These are phyloP conservation scores for Pelmatolapia mariae DNA, from an alignment of 2,113 vertebrate species.

Conservation along the genomic window DNA sequence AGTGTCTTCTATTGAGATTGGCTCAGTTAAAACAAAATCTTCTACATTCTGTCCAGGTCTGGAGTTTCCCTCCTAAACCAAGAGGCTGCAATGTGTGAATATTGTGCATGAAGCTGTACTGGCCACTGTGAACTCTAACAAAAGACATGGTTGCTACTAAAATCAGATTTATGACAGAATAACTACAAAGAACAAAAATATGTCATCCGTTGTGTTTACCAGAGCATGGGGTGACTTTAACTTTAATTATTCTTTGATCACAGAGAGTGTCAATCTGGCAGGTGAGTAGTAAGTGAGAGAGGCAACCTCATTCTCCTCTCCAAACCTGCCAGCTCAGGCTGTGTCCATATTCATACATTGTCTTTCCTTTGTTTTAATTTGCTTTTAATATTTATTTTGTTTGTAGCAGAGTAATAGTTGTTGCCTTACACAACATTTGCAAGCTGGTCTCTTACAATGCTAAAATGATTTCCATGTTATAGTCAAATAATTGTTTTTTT, in stretches of 20 bases:
- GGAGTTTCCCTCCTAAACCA: not conserved
- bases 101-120: constrained; percentile 10
- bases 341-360: constrained; percentile 37
- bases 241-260: constrained; percentile 76
- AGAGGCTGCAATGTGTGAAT: constrained; percentile 10
- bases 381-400: not conserved
- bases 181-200: not conserved
- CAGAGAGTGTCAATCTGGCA: constrained; percentile 79
- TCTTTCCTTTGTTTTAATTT: not conserved
- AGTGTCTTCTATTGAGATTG: not conserved
- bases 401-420: not conserved
- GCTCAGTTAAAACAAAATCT: not conserved
- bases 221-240: constrained; percentile 41
- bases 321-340: constrained; percentile 55
- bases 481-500: not conserved
- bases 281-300: constrained; percentile 76
- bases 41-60: constrained; percentile 33
- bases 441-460: not conserved
- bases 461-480: not conserved
- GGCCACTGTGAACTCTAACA: not conserved
- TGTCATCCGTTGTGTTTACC: constrained; percentile 18
- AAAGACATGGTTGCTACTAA: not conserved
- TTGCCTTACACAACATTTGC: not conserved
- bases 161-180: not conserved
- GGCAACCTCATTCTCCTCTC: constrained; percentile 45